Evolutionary conservation across 2,888 invertebrate genomes (phyloP), one percentile per base, ranked within the genome.

Genomic region (Pristionchus japonicus): DNA sequence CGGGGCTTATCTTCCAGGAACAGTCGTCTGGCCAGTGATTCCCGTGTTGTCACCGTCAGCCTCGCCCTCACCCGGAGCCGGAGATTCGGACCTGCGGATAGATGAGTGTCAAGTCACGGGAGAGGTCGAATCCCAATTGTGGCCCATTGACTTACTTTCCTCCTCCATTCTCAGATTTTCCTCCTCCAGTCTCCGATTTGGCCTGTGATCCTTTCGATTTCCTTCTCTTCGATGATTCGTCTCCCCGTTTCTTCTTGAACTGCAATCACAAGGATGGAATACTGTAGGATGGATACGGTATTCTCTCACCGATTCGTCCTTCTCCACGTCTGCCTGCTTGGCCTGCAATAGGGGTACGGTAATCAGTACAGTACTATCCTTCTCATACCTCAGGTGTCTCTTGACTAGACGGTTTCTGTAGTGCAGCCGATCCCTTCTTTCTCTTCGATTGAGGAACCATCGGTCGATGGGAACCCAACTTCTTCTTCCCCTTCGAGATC

Each of bases 361-460:
- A 57, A n/a, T 23, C n/a, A n/a, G 20, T 57, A 57, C 57, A 23
- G 23, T 57, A 57, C n/a, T n/a, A 9, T 23, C n/a, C n/a, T 57
- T 9, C 23, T 57, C 2, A n/a, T 57, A 57, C 57, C 70, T 70
- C 37, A 17, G 20, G 70, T 20, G 61, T 27, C n/a, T 70, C 70
- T 34, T 37, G 34, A 37, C 37, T 70, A 6, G 37, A 37, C 20
- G 37, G 70, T 70, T 37, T 37, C 20, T 31, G 31, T 31, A 34
- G 31, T 23, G 70, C 70, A 37, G 37, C 37, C 4, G 70, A 70
- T 37, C 52, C 82, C 52, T 52, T 52, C 49, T 83, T 40, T n/a
- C 52, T 83, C 43, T 83, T 52, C 9, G 80, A 80, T 80, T 2
- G 70, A 70, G 70, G 70, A 23, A 70, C n/a, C n/a, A n/a, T n/a